Evolutionary conservation across 2,797 vertebrate genomes (phyloP).

Genomic region (Phrynocephalus vlangalii): DNA sequence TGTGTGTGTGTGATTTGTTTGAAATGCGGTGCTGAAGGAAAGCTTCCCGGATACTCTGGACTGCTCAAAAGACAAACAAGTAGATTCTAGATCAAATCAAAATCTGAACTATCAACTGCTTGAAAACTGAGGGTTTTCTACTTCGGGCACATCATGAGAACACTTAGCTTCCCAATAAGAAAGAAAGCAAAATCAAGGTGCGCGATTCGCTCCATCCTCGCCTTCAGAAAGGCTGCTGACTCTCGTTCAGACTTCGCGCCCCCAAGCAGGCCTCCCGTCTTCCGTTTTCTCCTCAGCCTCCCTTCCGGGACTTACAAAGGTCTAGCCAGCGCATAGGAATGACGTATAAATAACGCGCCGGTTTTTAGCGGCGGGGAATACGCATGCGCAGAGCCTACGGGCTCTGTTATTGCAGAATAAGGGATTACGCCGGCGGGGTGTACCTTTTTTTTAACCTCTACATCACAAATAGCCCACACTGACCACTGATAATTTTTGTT

Average conservation of each 20-base stretch:
- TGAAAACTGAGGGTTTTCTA: too few relatives aligned
- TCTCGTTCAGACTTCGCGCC: not conserved
- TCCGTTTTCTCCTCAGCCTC: not conserved
- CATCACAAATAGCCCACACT: not conserved
- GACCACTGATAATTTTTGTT: not conserved
- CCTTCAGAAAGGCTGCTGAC: too few relatives aligned
- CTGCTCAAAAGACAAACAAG: too few relatives aligned
- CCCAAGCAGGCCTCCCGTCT: rapidly evolving
- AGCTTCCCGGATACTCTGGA: too few relatives aligned
- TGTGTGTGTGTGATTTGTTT: too few relatives aligned
- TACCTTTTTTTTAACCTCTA: not conserved
- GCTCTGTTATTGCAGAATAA: not conserved
- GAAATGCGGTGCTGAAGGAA: too few relatives aligned
- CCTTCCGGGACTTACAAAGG: not conserved
- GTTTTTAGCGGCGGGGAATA: too few relatives aligned
- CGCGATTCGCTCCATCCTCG: not conserved
- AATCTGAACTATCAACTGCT: too few relatives aligned
- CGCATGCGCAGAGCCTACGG: not conserved
- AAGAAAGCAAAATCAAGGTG: not conserved
- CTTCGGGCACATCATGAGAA: too few relatives aligned
- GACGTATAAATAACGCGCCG: not conserved
- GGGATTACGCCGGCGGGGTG: not conserved
- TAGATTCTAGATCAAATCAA: too few relatives aligned
- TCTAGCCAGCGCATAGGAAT: not conserved
- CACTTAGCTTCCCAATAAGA: too few relatives aligned